phyloP scores from a whole-genome alignment of 2,888 invertebrate species.

The Orthosia gothica region DNA sequence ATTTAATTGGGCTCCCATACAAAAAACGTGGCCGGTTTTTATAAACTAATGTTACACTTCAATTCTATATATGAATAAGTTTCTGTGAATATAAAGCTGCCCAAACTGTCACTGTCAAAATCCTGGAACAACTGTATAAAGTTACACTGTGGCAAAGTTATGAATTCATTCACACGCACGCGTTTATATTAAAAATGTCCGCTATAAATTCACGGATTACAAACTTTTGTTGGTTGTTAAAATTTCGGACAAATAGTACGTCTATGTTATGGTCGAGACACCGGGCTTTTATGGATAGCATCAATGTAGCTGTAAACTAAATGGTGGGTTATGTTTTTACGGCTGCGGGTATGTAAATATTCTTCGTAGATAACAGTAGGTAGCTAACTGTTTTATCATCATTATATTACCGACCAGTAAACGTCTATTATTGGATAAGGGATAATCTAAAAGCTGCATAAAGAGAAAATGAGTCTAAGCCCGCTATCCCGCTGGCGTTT shows the following conservation, averaged over 20 bases:
- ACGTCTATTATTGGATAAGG: neutral
- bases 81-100: neutral
- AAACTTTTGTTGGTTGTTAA: conserved; percentile 62
- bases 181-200: conserved; percentile 62
- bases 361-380: neutral
- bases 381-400: conserved; percentile 11
- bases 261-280: conserved; percentile 26
- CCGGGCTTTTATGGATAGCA: conserved; percentile 43
- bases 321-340: conserved; percentile 43
- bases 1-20: too few relatives aligned
- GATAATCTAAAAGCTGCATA: neutral
- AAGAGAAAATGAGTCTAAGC: too few relatives aligned
- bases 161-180: conserved; percentile 62
- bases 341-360: conserved; percentile 8
- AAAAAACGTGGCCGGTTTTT: too few relatives aligned
- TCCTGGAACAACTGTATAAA: conserved; percentile 27
- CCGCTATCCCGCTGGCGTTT: too few relatives aligned
- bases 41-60: neutral
- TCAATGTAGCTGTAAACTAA: conserved; percentile 42
- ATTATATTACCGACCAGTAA: neutral
- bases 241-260: conserved; percentile 47
- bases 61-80: neutral
- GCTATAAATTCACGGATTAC: conserved; percentile 66
- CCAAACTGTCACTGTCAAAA: conserved; percentile 1
- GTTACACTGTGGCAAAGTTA: conserved; percentile 36